Conservation (phyloP, 2,888 invertebrate species). For the Andrena haemorrhoa region DNA sequence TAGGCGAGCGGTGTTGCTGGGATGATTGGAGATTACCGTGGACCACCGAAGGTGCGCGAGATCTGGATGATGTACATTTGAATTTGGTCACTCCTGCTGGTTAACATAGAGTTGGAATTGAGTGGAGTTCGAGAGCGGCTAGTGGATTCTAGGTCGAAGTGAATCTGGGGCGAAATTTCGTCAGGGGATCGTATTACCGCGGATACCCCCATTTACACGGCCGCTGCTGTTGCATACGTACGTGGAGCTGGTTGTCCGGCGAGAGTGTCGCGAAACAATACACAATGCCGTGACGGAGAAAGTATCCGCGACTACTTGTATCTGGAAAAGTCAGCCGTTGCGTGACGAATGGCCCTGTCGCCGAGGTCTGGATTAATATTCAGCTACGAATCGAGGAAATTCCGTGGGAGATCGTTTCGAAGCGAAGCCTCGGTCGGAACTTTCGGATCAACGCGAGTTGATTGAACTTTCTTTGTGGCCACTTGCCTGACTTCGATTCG, state of each 20-base stretch:
- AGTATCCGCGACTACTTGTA: constrained; percentile 71
- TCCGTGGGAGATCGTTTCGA: neutral
- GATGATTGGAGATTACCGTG: neutral
- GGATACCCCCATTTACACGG: neutral
- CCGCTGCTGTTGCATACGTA: constrained; percentile 20
- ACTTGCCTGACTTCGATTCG: neutral
- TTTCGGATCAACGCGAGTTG: neutral
- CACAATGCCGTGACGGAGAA: constrained; percentile 65
- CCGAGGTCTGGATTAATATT: constrained; percentile 2
- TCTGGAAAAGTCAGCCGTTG: constrained; percentile 66
- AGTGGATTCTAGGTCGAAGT: constrained; percentile 19
- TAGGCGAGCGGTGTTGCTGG: neutral
- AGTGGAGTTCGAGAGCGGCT: neutral
- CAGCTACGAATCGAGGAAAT: neutral
- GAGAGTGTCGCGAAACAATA: constrained; percentile 71
- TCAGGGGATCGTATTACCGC: constrained; percentile 5
- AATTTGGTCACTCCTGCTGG: too few relatives aligned
- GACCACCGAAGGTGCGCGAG: neutral
- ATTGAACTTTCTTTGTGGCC: constrained; percentile 21
- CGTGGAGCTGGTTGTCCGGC: constrained; percentile 13
- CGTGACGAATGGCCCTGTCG: constrained; percentile 51
- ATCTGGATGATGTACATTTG: neutral
- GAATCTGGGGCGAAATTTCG: constrained; percentile 22
- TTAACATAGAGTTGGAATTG: neutral
- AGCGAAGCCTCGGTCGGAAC: neutral